Base-by-base conservation (phyloP, 2,797 vertebrate genomes). In the Philypnodon macrostomus region DNA sequence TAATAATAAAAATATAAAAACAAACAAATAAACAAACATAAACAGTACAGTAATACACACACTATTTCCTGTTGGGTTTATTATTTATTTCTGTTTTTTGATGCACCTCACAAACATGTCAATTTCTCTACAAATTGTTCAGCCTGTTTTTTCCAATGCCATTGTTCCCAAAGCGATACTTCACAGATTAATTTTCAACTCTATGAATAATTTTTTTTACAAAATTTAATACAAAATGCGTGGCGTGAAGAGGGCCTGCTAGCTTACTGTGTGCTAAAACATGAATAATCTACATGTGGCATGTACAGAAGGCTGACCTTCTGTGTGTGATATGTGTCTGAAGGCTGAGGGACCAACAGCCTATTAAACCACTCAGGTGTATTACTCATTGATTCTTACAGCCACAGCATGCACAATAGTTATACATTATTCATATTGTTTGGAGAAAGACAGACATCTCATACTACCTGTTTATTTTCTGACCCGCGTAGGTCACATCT, bases 371-470 rank as follows among this genome's bases (percentile, higher is more conserved):
- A 37, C n/a, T 41, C 35, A 12, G 39, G 32, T 39, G 17, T 23
- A 16, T 39, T 24, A 17, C 24, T 29, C 33, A 47, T 58, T 21
- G 29, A 55, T 48, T 35, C 23, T 17, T 12, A 8, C n/a, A 27
- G 29, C 21, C 14, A 49, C 7, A 52, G 27, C 17, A 7, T 16
- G 9, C 18, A 21, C 27, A 41, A 42, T 39, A 19, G 10, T 31
- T 12, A 65, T 68, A 21, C 19, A 71, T 79, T 68, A 70, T 73
- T 70, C 16, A 75, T 50, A 38, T n/a, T n/a, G 38, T 55, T 30
- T 48, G 26, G 16, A 11, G 39, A 55, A 52, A 7, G 36, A 38
- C 29, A 48, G 53, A 45, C 33, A 39, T 41, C 26, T 35, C 15
- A 31, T 24, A 37, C 14, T 18, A 31, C 21, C 36, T 13, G 7